Evolutionary conservation across 2,888 invertebrate genomes (phyloP).

Genomic region (Ophioninae sp.): DNA sequence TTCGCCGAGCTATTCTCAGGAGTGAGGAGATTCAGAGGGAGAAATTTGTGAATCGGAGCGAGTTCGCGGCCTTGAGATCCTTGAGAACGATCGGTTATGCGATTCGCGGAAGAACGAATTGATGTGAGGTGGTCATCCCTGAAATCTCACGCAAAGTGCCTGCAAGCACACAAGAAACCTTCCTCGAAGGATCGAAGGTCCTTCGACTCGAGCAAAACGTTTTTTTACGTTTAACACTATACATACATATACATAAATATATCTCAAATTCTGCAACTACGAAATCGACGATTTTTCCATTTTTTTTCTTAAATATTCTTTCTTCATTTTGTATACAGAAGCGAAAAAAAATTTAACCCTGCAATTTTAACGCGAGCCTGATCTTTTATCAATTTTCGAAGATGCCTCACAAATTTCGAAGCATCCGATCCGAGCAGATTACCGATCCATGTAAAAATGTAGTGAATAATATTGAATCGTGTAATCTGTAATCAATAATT

Average conservation of each 20-base stretch:
- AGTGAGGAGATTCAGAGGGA: conserved; percentile 22
- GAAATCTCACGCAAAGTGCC: conserved; percentile 31
- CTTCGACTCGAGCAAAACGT: conserved; percentile 31
- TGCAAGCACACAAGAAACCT: conserved; percentile 23
- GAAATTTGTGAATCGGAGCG: conserved; percentile 35
- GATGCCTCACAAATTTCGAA: background rate
- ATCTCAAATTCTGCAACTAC: background rate
- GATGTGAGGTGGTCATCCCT: conserved; percentile 52
- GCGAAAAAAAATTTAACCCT: background rate
- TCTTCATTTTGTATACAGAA: background rate
- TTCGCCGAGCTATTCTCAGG: conserved; percentile 10
- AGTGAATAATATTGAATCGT: no score
- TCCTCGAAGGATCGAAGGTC: conserved; percentile 45
- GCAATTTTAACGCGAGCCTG: background rate
- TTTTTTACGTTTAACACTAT: conserved; percentile 37
- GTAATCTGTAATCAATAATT: no score
- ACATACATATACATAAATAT: conserved; percentile 13
- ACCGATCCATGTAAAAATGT: no score
- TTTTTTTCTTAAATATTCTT: background rate
- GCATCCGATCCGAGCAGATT: no score
- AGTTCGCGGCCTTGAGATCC: conserved; percentile 55
- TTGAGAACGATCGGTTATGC: conserved; percentile 46
- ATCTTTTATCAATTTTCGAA: background rate
- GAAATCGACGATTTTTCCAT: background rate
- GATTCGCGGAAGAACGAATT: conserved; percentile 61